Evolutionary conservation across 1,140 invertebrate genomes (phyloP), one percentile per base, ranked within the genome.

Genomic region (Drosophila ercepeae): DNA sequence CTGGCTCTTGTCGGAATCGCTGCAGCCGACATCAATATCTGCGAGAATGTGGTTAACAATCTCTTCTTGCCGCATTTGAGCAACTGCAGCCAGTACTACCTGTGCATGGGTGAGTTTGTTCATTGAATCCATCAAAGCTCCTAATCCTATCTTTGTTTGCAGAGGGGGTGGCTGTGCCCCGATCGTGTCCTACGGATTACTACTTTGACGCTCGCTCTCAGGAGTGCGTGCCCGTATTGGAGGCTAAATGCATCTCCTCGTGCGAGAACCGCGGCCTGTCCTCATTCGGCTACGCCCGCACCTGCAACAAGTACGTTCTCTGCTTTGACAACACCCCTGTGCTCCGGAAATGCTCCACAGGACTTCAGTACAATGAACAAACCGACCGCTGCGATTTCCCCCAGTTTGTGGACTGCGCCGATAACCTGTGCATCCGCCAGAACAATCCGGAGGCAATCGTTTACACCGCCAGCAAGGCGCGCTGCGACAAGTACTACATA

Each of bases 301-400:
- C 89, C 39, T 90, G 89, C 27, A 88, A 69, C 46, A 90, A 90
- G 51, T 90, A 88, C 48, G 82, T 90, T 2, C 54, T 90, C 13
- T 90, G 89, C 63, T 90, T 57, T 50, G 55, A 42, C 6, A 73
- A 75, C 1, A 50, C 48, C 0, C 65, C 89, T 0, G 78, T 90
- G 2, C 1, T 90, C 9, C 78, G 71, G 0, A 34, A 75, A 41
- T 90, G 89, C 48, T 32, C 46, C 50, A 69, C 75, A 68, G 84
- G 84, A 3, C 59, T 90, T 4, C 89, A 90, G 13, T 90, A 89
- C 48, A 90, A 90, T 49, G 32, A 67, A 1, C 25, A 70, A 8
- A 90, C 75, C 3, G 84, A 90, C 70, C 89, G 89, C 29, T 90
- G 89, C 23, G 89, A 90, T 46, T 90, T 55, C 42, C 81, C 89